Evolutionary conservation across 1,140 invertebrate genomes (phyloP).

Genomic region (Rhagoletis pomonella): DNA sequence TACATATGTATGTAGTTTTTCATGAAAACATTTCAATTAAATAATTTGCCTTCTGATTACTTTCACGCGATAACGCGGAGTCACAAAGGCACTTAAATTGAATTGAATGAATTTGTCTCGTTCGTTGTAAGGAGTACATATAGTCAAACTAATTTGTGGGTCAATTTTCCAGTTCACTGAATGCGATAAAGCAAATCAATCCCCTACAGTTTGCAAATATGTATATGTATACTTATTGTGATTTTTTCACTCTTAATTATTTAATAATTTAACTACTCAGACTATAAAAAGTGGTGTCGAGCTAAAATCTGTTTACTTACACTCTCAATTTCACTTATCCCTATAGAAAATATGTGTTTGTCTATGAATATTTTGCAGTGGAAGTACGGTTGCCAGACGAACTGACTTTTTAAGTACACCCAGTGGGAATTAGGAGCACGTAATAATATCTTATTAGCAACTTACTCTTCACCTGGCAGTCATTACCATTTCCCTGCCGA

Average conservation of each 20-base stretch:
- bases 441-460: too few relatives aligned
- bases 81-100: not conserved
- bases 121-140: not conserved
- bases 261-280: conserved; percentile 30
- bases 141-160: not conserved
- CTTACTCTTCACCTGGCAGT: too few relatives aligned
- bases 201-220: not conserved
- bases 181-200: conserved; percentile 33
- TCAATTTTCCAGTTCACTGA: conserved; percentile 48
- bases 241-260: not conserved
- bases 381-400: too few relatives aligned
- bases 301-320: not conserved
- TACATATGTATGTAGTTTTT: not conserved
- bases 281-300: not conserved
- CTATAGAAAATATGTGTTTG: too few relatives aligned
- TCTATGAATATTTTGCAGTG: too few relatives aligned
- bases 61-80: conserved; percentile 31
- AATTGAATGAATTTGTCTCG: conserved; percentile 21
- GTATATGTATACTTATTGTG: not conserved
- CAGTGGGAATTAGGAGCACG: too few relatives aligned
- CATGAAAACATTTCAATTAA: conserved; percentile 24
- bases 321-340: not conserved
- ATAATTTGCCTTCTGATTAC: conserved; percentile 1
- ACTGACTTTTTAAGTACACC: too few relatives aligned
- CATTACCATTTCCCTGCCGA: too few relatives aligned